Percentiles rank a stretch among this genome's conserved stretches.
These are phyloP conservation scores for Rhabditoides inermis DNA, from an alignment of 2,888 invertebrate species.

Conservation along the genomic window DNA sequence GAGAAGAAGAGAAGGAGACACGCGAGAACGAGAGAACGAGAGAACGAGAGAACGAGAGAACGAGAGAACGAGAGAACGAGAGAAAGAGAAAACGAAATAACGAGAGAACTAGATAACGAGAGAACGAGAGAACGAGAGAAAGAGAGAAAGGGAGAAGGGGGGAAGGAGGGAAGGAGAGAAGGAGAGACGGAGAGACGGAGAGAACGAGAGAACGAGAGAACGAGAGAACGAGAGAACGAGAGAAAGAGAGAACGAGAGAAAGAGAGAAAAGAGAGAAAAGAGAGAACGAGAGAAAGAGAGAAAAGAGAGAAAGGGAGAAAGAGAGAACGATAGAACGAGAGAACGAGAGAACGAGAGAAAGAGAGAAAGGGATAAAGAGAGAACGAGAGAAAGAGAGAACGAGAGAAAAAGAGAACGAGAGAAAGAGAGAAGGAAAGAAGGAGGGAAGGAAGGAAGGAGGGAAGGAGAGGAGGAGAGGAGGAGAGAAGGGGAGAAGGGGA, in stretches of 20 bases:
- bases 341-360: slow-evolving; percentile 1
- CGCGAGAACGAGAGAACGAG: not conserved
- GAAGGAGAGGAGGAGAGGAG: not conserved
- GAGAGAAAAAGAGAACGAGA: not conserved
- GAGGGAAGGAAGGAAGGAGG: not conserved
- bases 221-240: too few relatives aligned
- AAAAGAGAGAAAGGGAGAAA: too few relatives aligned
- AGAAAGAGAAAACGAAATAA: slow-evolving; percentile 4
- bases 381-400: slow-evolving; percentile 2
- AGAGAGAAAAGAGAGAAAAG: too few relatives aligned
- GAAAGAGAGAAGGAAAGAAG: not conserved
- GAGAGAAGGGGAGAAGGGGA: not conserved
- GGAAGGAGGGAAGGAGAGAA: too few relatives aligned
- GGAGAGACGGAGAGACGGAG: too few relatives aligned
- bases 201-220: too few relatives aligned
- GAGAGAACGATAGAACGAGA: too few relatives aligned
- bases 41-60: not conserved
- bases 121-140: too few relatives aligned
- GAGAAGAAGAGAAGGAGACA: not conserved
- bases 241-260: too few relatives aligned
- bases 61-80: not conserved
- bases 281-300: too few relatives aligned
- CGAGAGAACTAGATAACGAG: too few relatives aligned
- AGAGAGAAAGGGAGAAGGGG: too few relatives aligned
- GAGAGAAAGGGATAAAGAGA: not conserved